Evolutionary conservation across 2,797 vertebrate species (phyloP), one percentile per base, ranked within the genome.

Genomic region (Intellagama lesueurii): DNA sequence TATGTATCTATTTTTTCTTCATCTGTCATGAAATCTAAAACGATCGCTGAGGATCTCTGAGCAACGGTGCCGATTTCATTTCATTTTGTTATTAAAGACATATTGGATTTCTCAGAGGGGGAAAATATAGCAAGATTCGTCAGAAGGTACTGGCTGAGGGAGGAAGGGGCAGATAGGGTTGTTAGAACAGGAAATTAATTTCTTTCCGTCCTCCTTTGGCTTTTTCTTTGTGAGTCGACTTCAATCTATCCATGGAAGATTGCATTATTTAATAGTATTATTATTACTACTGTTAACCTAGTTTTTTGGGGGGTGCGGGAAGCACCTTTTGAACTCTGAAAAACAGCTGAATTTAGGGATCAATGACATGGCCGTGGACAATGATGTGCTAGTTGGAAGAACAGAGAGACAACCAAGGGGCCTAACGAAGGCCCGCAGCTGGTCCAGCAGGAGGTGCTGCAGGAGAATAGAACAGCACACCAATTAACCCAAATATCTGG

Each of bases 81-180:
- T 73, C 70, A 92, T 89, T 93, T 95, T 81, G 93, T 96, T 95
- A 96, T 95, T 95, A 95, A 96, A 93, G 92, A 94, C 92, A 92
- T 94, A 95, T 93, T 95, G 94, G 87, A 95, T 95, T 95, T 96
- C 94, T 94, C 92, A 93, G 92, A 94, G 93, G 91, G 92, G 91
- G 70, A 86, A 30, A 77, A 56, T 91, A 72, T 5, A 24, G 76
- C 94, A 93, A 92, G 92, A 94, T 94, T 93, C 92, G 95, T 92
- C 69, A 94, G 91, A 90, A 94, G 93, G 52, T 94, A 94, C 92
- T 94, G 91, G 92, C 87, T 90, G 93, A 93, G 88, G 88, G 92
- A 91, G 92, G 40, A 81, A 90, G 91, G 93, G 92, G 92, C 91
- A 94, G 93, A 75, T 88, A 93, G 91, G 91, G 89, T 89, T 92